A percentile compares a stretch with the other conserved stretches of the same genome.
These are phyloP conservation scores for Lymantria dispar DNA, from an alignment of 2,888 invertebrate species.

Conservation along the genomic window DNA sequence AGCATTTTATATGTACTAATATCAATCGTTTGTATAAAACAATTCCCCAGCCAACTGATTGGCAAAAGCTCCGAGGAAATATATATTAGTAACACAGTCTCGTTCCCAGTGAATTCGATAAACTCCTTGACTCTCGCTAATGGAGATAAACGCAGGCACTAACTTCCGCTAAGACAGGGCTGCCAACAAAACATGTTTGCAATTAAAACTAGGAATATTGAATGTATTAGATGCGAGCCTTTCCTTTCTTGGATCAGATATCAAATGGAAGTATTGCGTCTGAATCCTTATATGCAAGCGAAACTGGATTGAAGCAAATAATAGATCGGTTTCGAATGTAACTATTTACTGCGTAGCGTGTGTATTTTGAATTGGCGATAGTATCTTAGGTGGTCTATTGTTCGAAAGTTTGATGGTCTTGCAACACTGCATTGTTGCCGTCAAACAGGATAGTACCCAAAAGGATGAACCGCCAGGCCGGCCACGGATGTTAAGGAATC, in stretches of 20 bases:
- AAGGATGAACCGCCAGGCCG: no score
- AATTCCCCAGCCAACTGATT: not conserved
- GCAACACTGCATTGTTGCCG: no score
- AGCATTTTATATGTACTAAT: not conserved
- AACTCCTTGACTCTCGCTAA: conserved; percentile 22
- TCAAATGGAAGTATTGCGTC: conserved; percentile 21
- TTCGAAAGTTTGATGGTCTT: no score
- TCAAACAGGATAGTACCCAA: no score
- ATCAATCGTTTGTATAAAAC: not conserved
- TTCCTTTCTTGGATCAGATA: conserved; percentile 30
- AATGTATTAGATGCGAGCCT: conserved; percentile 26
- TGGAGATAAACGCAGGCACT: conserved; percentile 28
- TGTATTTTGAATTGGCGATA: not conserved
- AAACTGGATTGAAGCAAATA: conserved; percentile 17
- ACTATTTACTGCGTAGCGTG: not conserved
- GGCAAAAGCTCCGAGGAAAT: conserved; percentile 8
- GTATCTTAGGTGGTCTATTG: no score
- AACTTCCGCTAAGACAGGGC: conserved; percentile 26
- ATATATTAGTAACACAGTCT: conserved; percentile 11
- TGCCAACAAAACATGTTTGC: conserved; percentile 31
- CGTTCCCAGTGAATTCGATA: conserved; percentile 22
- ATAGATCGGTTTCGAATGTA: not conserved
- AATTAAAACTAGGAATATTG: conserved; percentile 34
- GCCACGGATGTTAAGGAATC: no score
- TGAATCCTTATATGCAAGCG: conserved; percentile 9